These are phyloP conservation scores for Dryas iulia DNA, from an alignment of 1,140 invertebrate genomes.

Conservation along the genomic window DNA sequence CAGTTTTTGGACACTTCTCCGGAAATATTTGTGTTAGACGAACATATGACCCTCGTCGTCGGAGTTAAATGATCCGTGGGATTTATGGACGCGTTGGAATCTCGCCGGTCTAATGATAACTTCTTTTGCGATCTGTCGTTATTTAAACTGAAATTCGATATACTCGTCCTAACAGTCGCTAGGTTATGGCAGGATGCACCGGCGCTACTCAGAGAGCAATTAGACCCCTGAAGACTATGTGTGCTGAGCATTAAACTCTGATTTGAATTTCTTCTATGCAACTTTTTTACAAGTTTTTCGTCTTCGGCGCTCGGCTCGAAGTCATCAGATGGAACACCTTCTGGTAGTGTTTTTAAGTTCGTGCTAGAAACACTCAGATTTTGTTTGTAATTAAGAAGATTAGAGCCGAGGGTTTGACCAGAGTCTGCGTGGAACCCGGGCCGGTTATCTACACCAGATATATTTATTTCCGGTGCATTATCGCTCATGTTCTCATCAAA, in stretches of 20 bases:
- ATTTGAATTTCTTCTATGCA: slow-evolving; percentile 91
- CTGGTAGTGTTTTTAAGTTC: slow-evolving; percentile 84
- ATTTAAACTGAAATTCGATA: slow-evolving; percentile 77
- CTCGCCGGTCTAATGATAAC: slow-evolving; percentile 87
- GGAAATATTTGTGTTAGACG: slow-evolving; percentile 64
- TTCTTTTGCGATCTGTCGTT: slow-evolving; percentile 76
- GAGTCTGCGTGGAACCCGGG: slow-evolving; percentile 42
- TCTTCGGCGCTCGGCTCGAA: slow-evolving; percentile 77
- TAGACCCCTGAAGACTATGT: slow-evolving; percentile 73
- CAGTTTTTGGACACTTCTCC: slow-evolving; percentile 82
- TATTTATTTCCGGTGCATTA: slow-evolving; percentile 59
- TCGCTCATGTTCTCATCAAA: slow-evolving; percentile 77
- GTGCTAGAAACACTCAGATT: slow-evolving; percentile 81
- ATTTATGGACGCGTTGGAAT: slow-evolving; percentile 93
- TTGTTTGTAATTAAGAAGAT: slow-evolving; percentile 75
- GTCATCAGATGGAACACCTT: slow-evolving; percentile 84
- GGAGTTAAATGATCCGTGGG: slow-evolving; percentile 69
- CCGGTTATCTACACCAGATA: slow-evolving; percentile 49
- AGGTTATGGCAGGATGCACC: slow-evolving; percentile 74
- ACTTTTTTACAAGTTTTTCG: slow-evolving; percentile 68
- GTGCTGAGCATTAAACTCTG: slow-evolving; percentile 90
- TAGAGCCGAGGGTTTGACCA: slow-evolving; percentile 64
- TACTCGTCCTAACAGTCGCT: slow-evolving; percentile 67
- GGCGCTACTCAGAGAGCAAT: slow-evolving; percentile 72
- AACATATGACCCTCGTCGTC: slow-evolving; percentile 62